Evolutionary conservation across 2,113 vertebrate genomes (phyloP).

Genomic region (Saguinus midas): DNA sequence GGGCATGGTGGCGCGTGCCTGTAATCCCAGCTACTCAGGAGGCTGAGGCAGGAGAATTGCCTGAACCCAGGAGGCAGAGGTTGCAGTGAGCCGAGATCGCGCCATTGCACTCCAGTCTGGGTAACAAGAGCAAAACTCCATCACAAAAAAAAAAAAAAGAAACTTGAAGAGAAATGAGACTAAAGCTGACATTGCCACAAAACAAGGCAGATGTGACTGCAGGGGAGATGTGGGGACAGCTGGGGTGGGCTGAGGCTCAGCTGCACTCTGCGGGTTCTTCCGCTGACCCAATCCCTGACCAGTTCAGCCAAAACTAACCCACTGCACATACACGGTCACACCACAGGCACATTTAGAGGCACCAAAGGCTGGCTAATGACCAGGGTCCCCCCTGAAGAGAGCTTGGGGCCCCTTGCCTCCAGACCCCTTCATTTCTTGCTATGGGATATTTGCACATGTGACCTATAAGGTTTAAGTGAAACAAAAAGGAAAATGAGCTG

Average conservation of each 20-base stretch:
- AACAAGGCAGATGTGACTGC: background rate
- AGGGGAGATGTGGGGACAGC: background rate
- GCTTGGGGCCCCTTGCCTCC: background rate
- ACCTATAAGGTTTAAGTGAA: background rate
- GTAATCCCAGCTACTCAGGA: no score
- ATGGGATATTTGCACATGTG: background rate
- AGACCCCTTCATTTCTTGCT: background rate
- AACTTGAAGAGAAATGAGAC: background rate
- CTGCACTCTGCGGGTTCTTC: background rate
- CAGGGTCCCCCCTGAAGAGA: background rate
- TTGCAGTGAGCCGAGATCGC: no score
- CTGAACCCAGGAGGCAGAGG: no score
- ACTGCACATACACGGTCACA: background rate
- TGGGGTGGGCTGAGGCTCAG: background rate
- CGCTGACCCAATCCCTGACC: background rate
- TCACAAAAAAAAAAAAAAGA: no score
- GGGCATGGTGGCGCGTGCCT: no score
- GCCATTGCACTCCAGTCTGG: no score
- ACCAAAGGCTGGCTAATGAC: background rate
- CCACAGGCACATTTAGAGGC: background rate
- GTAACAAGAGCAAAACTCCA: no score
- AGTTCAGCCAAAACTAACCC: background rate
- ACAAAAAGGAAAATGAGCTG: background rate
- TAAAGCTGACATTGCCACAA: background rate
- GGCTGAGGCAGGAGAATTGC: no score